Evolutionary conservation across 1,140 invertebrate species (phyloP).

Genomic region (Drosophila carrolli): DNA sequence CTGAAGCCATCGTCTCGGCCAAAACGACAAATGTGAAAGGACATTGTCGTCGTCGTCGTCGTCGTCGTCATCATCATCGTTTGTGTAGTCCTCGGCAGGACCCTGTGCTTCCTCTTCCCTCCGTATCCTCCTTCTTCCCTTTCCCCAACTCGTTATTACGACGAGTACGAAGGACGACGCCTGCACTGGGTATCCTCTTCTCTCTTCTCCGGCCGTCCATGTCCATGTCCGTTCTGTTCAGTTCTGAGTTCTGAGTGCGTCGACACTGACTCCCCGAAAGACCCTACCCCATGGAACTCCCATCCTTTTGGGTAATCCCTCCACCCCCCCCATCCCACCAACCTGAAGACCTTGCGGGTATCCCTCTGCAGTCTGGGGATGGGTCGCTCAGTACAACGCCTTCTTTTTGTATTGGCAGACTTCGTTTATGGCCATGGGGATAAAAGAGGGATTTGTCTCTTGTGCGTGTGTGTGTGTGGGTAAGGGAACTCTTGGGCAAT

Average conservation of each 20-base stretch:
- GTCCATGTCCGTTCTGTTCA: conserved; percentile 35
- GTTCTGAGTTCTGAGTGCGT: conserved; percentile 61
- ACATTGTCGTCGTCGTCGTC: conserved; percentile 54
- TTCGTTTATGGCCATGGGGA: conserved; percentile 46
- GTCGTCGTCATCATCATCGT: conserved; percentile 40
- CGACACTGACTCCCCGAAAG: conserved; percentile 61
- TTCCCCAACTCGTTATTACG: conserved; percentile 52
- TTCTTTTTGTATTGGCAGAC: conserved; percentile 53
- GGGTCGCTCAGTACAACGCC: conserved; percentile 49
- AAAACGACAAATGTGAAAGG: conserved; percentile 82
- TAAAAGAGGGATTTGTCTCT: conserved; percentile 39
- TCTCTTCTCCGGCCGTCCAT: conserved; percentile 26
- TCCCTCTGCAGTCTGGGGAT: conserved; percentile 17
- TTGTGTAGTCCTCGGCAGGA: conserved; percentile 50
- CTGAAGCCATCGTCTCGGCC: conserved; percentile 69
- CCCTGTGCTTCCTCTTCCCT: conserved; percentile 9
- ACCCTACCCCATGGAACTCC: neutral
- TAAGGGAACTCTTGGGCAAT: conserved; percentile 33
- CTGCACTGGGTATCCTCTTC: conserved; percentile 29
- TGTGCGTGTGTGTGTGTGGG: conserved; percentile 12
- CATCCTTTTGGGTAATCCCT: conserved; percentile 3
- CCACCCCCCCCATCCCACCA: neutral
- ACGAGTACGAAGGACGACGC: conserved; percentile 55
- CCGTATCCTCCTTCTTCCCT: neutral
- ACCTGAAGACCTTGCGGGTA: conserved; percentile 31